These are phyloP conservation scores for Rhinopithecus roxellana DNA, from an alignment of 2,113 vertebrate species.

Conservation along the genomic window DNA sequence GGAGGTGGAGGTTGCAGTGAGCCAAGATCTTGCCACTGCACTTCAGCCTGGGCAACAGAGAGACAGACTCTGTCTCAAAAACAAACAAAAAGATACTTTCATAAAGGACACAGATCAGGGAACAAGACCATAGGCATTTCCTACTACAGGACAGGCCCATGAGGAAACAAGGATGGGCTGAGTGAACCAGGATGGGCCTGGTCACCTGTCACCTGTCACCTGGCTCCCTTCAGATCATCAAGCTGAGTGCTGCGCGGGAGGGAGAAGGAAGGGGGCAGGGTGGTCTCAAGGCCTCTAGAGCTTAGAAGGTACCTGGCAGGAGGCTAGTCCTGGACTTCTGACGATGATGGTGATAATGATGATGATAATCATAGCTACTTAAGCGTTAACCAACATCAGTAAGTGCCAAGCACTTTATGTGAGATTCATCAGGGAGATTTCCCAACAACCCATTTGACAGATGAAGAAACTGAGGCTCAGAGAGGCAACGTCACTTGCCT, in stretches of 20 bases:
- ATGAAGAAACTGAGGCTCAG: background rate
- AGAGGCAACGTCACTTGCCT: background rate
- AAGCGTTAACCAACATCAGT: accelerated
- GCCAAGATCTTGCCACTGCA: too few relatives aligned
- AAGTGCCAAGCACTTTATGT: background rate
- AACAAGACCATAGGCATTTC: background rate
- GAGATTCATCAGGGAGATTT: background rate
- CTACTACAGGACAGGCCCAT: background rate
- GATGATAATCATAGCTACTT: accelerated
- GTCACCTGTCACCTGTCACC: background rate
- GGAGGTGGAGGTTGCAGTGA: too few relatives aligned
- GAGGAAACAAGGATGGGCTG: background rate
- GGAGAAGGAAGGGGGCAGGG: background rate
- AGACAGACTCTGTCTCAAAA: background rate
- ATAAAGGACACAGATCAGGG: background rate
- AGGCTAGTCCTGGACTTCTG: background rate
- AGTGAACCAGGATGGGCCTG: accelerated
- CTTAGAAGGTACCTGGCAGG: too few relatives aligned
- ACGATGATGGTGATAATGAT: accelerated
- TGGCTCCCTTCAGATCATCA: background rate
- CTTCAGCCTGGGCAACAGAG: too few relatives aligned
- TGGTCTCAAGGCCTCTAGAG: background rate
- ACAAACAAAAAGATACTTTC: background rate
- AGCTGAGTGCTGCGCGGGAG: background rate
- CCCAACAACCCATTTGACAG: background rate